Base-by-base conservation (phyloP, 1,140 invertebrate species). In the Drosophila littoralis region DNA sequence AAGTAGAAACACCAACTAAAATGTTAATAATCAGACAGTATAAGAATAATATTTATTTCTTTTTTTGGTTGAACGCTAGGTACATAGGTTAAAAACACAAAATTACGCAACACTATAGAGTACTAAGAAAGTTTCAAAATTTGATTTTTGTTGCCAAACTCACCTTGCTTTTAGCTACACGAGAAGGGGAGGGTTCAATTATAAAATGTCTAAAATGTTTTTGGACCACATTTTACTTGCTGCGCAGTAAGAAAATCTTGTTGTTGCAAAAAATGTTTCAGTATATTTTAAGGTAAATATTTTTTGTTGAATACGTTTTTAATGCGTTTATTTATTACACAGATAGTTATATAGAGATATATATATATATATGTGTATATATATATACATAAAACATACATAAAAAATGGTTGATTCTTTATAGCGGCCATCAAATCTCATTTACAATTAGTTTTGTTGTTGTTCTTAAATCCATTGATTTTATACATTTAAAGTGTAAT, bases 321-420 rank as follows among this genome's bases (percentile, higher is more conserved):
- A 86, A 86, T 86, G 82, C 79, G 81, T 86, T 86, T 86, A 86
- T 86, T 86, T 83, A 86, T 86, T 85, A 85, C 70, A 86, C 78
- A 75, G 72, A 83, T 75, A 75, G 60, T 70, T 78, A 71, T 78
- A 85, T 77, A 78, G 73, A 79, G 73, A 79, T 68, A 68, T 57
- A 69, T 84, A 72, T 81, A 85, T 82, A 86, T 85, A 86, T 75
- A 86, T 85, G 81, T 81, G 69, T 13, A 58, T 70, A 32, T 72
- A 67, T 85, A 86, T 85, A 85, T 85, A 85, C 82, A 85, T 75
- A 85, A 74, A 85, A 85, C 82, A 86, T 85, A 85, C 82, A 85
- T 85, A 85, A 67, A 85, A 85, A 85, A 84, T 79, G 76, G 63
- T 75, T 81, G 82, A 75, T 72, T 75, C 71, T 66, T 42, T 76